These are phyloP conservation scores for Phataginus tricuspis DNA, from an alignment of 2,797 vertebrate species.

Conservation along the genomic window DNA sequence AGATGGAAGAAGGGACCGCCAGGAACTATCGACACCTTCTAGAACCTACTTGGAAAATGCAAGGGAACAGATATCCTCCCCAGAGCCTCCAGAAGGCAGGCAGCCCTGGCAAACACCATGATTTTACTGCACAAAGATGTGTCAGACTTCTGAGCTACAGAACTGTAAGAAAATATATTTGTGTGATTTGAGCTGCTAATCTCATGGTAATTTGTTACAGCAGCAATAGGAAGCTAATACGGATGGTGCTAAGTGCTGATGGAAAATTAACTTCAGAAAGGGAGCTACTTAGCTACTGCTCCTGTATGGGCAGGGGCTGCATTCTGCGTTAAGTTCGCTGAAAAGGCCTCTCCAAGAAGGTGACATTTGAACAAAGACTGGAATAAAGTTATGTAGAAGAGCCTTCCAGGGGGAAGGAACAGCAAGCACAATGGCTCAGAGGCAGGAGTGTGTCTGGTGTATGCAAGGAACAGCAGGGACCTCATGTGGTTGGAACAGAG, in stretches of 20 bases:
- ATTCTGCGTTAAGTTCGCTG: accelerated
- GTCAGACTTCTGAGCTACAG: background rate
- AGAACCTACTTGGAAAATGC: background rate
- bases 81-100: background rate
- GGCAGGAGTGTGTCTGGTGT: background rate
- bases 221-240: background rate
- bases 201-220: background rate
- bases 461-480: background rate
- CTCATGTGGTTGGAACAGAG: background rate
- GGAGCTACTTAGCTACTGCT: too few species aligned
- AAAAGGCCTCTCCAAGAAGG: background rate
- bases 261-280: background rate
- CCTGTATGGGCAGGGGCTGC: accelerated
- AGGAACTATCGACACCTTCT: too few species aligned
- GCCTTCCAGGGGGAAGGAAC: background rate
- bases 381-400: background rate
- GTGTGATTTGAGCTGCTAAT: too few species aligned
- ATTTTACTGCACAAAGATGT: background rate
- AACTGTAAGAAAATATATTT: background rate
- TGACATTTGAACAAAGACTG: background rate
- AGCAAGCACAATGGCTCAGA: background rate
- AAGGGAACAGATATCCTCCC: accelerated
- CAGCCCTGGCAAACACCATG: background rate
- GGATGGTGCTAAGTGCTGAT: too few species aligned
- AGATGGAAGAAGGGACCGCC: background rate